phyloP scores from a whole-genome alignment of 1,140 invertebrate species.

The Drosophila lacteicornis region DNA sequence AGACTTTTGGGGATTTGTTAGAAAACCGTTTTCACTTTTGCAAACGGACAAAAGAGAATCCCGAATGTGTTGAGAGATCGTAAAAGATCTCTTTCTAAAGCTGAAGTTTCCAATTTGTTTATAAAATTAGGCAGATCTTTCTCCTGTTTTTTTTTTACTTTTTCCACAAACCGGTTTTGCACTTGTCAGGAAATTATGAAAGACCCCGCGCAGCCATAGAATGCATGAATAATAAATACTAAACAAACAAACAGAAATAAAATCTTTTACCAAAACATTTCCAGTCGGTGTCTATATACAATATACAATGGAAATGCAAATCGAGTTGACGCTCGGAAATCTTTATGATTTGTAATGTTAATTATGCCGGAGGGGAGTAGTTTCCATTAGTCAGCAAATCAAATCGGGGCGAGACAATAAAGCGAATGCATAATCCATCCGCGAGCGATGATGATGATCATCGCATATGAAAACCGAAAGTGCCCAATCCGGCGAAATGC shows the following conservation, averaged over 20 bases:
- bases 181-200: constrained; percentile 71
- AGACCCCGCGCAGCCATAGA: constrained; percentile 53
- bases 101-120: constrained; percentile 40
- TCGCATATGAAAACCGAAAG: constrained; percentile 65
- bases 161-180: constrained; percentile 60
- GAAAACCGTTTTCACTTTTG: constrained; percentile 72
- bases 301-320: constrained; percentile 62
- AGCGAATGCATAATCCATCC: constrained; percentile 54
- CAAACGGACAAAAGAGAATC: constrained; percentile 57
- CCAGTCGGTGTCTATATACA: background rate
- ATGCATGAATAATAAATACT: constrained; percentile 66
- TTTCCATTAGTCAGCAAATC: constrained; percentile 68
- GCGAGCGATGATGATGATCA: background rate
- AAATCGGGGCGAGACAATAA: constrained; percentile 54
- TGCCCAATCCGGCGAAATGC: constrained; percentile 60
- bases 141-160: constrained; percentile 11
- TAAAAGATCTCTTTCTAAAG: constrained; percentile 23
- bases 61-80: constrained; percentile 36
- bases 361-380: constrained; percentile 51
- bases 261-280: constrained; percentile 46
- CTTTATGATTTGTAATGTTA: constrained; percentile 82
- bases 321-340: constrained; percentile 47
- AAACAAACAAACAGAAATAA: constrained; percentile 52
- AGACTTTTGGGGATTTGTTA: constrained; percentile 29
- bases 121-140: constrained; percentile 48